Evolutionary conservation across 2,797 vertebrate species (phyloP), one percentile per base, ranked within the genome.

Genomic region (Neoniphon sammara): DNA sequence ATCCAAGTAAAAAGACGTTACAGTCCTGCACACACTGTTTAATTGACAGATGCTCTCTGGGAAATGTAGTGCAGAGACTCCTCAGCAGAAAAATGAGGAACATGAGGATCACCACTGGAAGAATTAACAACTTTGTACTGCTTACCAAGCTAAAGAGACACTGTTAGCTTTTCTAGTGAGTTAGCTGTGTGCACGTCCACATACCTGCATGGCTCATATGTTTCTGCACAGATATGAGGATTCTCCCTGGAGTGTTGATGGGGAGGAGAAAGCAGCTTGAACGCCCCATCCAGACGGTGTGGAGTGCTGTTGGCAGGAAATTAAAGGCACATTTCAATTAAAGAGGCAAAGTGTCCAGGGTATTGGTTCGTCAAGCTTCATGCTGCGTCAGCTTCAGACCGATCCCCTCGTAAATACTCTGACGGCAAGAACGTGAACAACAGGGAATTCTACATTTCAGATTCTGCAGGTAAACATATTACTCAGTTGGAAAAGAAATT

Each of bases 381-480:
- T 0, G 34, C 15, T 23, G 9, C 57, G 25, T 20, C 15, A 9
- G n/a, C 56, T 39, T 2, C 50, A 9, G 14, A 21, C 18, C 21
- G 56, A 23, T 57, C 75, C 56, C 57, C n/a, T 18, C 12, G 65
- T 70, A 60, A 74, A 71, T 21, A 66, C 71, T 49, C 7, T 1
- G 5, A 46, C 7, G 5, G 25, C 0, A 0, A 46, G 30, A 34
- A 46, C 46, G 36, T 0, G 15, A 50, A 12, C 73, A 10, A 59
- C 44, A n/a, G 54, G 66, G 52, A 55, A 80, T 76, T 52, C 36
- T 1, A 10, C 44, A 7, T 50, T 75, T 77, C 21, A 23, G 34
- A 73, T 79, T 80, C 52, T 59, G 57, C 63, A 78, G 54, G 73
- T 79, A 79, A 25, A 61, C 66, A 54, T 7, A 10, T 62, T 50